Base-by-base conservation (phyloP, 2,797 vertebrate genomes). In the Leptatherina wallacei region DNA sequence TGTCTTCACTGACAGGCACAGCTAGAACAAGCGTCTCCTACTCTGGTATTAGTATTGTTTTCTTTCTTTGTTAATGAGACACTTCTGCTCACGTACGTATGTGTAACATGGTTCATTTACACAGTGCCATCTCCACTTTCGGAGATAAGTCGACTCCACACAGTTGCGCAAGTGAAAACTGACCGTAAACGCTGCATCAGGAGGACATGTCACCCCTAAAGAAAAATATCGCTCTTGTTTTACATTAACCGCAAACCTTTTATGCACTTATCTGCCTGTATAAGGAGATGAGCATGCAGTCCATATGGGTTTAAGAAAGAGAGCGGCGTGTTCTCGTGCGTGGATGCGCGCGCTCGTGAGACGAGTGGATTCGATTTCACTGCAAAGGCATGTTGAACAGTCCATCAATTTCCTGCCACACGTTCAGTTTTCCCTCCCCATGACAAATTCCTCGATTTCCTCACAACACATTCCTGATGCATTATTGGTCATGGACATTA, bases 391-490 rank as follows among this genome's bases (percentile, higher is more conserved):
- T 89, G 86, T 89, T 69, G 67, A 88, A 84, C 82, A 84, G 77
- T 85, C 78, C 42, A 73, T 87, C 85, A 89, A 84, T 89, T 91
- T 89, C 85, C 85, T 89, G 83, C 78, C 47, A 13, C 87, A 85
- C 77, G 52, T 83, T 77, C 82, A 71, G 55, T 74, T 82, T 75
- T 61, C 79, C 75, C 74, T 85, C 71, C 82, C 90, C 86, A 83
- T 92, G 87, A 91, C 90, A 91, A 93, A 92, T 93, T 84, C 90
- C 89, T 90, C 61, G 78, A 93, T 93, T 91, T 91, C 85, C 87
- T 86, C 90, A 78, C 86, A 88, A 91, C 87, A 91, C 89, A 92
- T 92, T 91, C 88, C 83, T 90, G 77, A 86, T 85, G 81, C 80
- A 86, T 93, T 90, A 92, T 91, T 89, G 89, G 91, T 90, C 90